Percentiles rank a stretch among this genome's conserved stretches.
Evolutionary conservation across 1,140 invertebrate species (phyloP).

Genomic region (Homalodisca vitripennis): DNA sequence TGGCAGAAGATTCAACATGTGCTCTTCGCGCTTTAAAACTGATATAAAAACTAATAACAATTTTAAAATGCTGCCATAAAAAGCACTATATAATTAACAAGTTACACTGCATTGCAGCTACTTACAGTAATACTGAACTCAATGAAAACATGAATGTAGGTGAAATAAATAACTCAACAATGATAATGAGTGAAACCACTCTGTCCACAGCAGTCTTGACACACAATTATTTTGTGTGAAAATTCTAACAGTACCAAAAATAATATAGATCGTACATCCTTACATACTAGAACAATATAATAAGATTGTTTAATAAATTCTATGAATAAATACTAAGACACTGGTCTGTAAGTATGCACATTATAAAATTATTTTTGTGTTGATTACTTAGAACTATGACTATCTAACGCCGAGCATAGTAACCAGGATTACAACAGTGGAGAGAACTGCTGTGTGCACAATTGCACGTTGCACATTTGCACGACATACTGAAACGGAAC

Average conservation of each 20-base stretch:
- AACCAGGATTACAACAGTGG: constrained; percentile 6
- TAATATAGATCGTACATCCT: constrained; percentile 27
- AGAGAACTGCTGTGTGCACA: no score
- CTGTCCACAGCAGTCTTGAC: neutral
- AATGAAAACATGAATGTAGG: neutral
- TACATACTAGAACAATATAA: constrained; percentile 22
- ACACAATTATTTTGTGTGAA: neutral
- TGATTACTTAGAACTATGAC: constrained; percentile 14
- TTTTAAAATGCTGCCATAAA: neutral
- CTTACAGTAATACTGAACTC: constrained; percentile 4
- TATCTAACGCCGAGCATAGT: neutral
- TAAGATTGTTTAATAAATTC: constrained; percentile 13
- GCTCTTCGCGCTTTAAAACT: neutral
- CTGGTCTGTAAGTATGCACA: constrained; percentile 32
- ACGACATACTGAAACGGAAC: neutral
- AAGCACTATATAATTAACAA: constrained; percentile 26
- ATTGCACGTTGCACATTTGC: no score
- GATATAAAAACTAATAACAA: constrained; percentile 24
- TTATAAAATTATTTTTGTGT: constrained; percentile 29
- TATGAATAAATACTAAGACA: constrained; percentile 33
- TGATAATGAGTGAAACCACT: neutral
- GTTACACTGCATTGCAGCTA: constrained; percentile 26
- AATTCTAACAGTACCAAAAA: constrained; percentile 28
- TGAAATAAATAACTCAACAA: constrained; percentile 22
- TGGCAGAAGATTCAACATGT: constrained; percentile 19